Evolutionary conservation across 1,140 invertebrate genomes (phyloP), one percentile per base, ranked within the genome.

Genomic region (Drosophila parabipectinata): DNA sequence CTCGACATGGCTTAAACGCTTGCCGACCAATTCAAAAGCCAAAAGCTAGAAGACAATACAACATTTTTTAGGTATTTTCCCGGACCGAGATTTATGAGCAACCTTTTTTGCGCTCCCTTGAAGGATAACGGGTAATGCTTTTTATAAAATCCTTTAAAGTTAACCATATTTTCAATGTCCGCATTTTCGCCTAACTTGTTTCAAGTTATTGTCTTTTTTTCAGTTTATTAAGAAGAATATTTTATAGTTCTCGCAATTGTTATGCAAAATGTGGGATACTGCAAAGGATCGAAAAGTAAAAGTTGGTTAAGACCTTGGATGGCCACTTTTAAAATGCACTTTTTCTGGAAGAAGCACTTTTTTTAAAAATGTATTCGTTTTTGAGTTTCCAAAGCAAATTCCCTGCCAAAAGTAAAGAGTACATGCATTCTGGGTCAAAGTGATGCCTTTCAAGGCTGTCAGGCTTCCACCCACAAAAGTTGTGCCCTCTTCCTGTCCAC

Each of bases 11-110:
- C 82, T 88, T 82, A 88, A 87, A 71, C 52, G 55, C 55, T 44
- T 52, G 57, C 54, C 44, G 72, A 18, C 72, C 48, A 18, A 76
- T 61, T 61, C 62, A 76, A 68, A 76, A 89, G 83, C 87, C 78
- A 87, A 88, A 87, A 89, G 79, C 78, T 83, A 76, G 62, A 83
- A 87, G 80, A 88, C 82, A 87, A 87, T 88, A 85, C 78, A 75
- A 66, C 67, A 82, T 63, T 15, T 73, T 71, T 54, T 85, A 67
- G 68, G 57, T 68, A 71, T 71, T 69, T 71, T 71, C 64, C 34
- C 52, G 14, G 28, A 26, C 26, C 34, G 57, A 83, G 79, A 83
- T 83, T 83, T 83, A 84, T 84, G 66, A 79, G 77, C 72, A 37
- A 59, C 57, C 58, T 77, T 85, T 78, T 84, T 73, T 69, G 62